These are phyloP conservation scores for Pocota personata DNA, from an alignment of 2,888 invertebrate genomes.

Conservation along the genomic window DNA sequence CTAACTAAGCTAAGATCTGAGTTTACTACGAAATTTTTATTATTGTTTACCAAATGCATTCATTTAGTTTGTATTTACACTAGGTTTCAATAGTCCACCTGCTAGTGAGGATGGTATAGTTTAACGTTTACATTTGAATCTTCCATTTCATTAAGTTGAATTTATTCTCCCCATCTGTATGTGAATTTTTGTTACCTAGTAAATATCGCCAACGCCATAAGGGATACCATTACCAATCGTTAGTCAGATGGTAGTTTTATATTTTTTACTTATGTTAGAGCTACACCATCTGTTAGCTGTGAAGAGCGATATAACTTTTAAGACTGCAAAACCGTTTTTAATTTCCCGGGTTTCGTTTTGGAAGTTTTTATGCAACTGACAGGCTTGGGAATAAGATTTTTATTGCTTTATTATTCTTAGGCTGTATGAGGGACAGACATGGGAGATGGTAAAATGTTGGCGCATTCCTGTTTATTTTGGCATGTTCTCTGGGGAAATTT, in stretches of 20 bases:
- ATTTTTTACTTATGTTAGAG: slow-evolving; percentile 27
- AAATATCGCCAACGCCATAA: slow-evolving; percentile 38
- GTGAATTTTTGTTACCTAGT: slow-evolving; percentile 5
- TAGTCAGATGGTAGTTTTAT: slow-evolving; percentile 23
- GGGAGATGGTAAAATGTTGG: slow-evolving; percentile 38
- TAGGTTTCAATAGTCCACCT: not conserved
- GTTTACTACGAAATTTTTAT: slow-evolving; percentile 42
- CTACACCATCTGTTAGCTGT: slow-evolving; percentile 22
- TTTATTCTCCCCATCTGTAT: not conserved
- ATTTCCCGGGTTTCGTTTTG: slow-evolving; percentile 59
- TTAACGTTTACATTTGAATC: not conserved
- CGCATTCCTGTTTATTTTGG: slow-evolving; percentile 63
- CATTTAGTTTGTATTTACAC: slow-evolving; percentile 54
- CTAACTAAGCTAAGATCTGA: slow-evolving; percentile 48
- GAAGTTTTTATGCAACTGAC: slow-evolving; percentile 28
- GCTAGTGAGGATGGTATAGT: too few species aligned
- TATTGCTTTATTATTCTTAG: slow-evolving; percentile 53
- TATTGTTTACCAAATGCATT: slow-evolving; percentile 56
- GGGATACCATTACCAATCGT: slow-evolving; percentile 39
- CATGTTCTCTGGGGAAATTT: slow-evolving; percentile 60
- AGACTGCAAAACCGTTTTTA: slow-evolving; percentile 66
- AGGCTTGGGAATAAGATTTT: slow-evolving; percentile 48
- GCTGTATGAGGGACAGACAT: slow-evolving; percentile 9
- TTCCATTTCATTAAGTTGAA: slow-evolving; percentile 7
- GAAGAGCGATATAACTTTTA: slow-evolving; percentile 40